Percentiles rank a stretch among this genome's conserved stretches.
phyloP scores from a whole-genome alignment of 2,797 vertebrate species.

The Bovichtus variegatus region DNA sequence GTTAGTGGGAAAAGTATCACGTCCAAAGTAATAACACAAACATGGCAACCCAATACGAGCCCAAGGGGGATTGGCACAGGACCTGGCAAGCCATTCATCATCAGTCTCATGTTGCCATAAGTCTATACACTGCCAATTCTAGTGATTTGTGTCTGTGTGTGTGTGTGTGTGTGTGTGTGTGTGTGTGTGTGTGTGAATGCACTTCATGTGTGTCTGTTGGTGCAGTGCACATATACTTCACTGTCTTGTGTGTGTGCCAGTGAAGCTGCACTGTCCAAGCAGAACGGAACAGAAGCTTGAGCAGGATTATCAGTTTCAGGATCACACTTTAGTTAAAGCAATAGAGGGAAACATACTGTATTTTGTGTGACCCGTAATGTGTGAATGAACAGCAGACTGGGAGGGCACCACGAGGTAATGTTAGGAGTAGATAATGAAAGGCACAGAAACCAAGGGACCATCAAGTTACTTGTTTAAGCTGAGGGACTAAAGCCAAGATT shows the following conservation, averaged over 20 bases:
- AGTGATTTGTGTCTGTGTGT: constrained; percentile 38
- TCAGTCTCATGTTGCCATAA: constrained; percentile 62
- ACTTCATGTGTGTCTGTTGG: neutral
- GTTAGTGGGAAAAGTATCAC: constrained; percentile 79
- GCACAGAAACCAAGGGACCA: constrained; percentile 69
- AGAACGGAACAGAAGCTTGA: constrained; percentile 50
- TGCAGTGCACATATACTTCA: neutral
- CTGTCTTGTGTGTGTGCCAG: constrained; percentile 1
- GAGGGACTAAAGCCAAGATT: constrained; percentile 42
- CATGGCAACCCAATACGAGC: constrained; percentile 70
- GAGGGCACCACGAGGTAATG: constrained; percentile 34
- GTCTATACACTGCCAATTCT: constrained; percentile 36
- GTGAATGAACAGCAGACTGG: constrained; percentile 18
- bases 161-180: constrained; percentile 16
- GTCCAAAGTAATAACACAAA: constrained; percentile 78
- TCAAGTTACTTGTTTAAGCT: constrained; percentile 63
- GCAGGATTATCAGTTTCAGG: constrained; percentile 36
- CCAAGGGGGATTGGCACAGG: constrained; percentile 65
- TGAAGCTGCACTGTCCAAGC: constrained; percentile 13
- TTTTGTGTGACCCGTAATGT: constrained; percentile 23
- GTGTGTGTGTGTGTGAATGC: neutral
- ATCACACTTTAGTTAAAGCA: constrained; percentile 22
- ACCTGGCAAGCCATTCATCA: constrained; percentile 73
- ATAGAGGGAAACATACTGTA: constrained; percentile 24
- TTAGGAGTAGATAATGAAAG: constrained; percentile 29